Evolutionary conservation across 1,140 invertebrate species (phyloP), one percentile per base, ranked within the genome.

Genomic region (Calephelis nemesis): DNA sequence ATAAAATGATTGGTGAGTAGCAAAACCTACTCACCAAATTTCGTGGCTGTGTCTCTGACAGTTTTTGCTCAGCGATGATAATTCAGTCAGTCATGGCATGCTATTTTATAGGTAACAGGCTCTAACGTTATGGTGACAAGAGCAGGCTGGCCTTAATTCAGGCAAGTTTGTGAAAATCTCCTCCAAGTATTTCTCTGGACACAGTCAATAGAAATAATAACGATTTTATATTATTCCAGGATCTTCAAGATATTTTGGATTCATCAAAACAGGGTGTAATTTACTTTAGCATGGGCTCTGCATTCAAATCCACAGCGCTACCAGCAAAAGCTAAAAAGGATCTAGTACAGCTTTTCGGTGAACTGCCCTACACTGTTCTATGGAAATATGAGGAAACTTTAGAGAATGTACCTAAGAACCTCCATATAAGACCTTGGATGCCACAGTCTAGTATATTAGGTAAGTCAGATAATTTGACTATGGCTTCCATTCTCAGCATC

Each of bases 401-500:
- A 2, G 71, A 79, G 3, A 72, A 75, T 49, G 62, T 86, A 7
- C 86, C 92, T 0, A 70, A 82, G 2, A 95, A 95, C 77, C 84
- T 96, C 0, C 91, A 93, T 71, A 73, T 94, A 0, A 84, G 82
- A 47, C 85, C 92, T 15, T 95, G 95, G 95, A 77, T 95, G 40
- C 95, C 95, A 0, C 94, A 96, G 71, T 87, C 92, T 45, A 94
- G 94, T 74, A 83, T 95, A 72, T 73, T 95, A 62, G 93, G 84
- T 87, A 50, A 76, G 67, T 65, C 47, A 50, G 15, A 13, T 45
- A 1, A 47, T 12, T 45, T 63, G 0, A 1, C 4, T 42, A 0
- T 42, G 4, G 1, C 4, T 3, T 19, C 42, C 5, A 0, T 2
- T 1, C 8, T 5, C 5, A 1, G 5, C 12, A 50, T 30, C 30